phyloP scores from a whole-genome alignment of 2,888 invertebrate genomes.

The Pteria penguin region DNA sequence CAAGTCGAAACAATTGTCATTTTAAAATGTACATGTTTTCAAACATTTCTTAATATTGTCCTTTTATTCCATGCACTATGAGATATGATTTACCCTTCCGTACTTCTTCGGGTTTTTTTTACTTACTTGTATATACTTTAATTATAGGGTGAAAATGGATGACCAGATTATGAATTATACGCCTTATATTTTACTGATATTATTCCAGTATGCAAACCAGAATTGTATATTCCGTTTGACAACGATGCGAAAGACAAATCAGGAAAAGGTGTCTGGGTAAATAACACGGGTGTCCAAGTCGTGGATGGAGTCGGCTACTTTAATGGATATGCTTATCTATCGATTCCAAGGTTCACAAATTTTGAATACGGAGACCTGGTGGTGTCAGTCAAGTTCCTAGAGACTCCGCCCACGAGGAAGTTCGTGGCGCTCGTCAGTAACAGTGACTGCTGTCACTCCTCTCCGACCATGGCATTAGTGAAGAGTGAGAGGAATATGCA shows the following conservation, averaged over 20 bases:
- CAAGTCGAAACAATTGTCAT: too few species aligned
- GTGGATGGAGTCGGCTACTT: slow-evolving; percentile 55
- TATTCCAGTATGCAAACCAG: slow-evolving; percentile 50
- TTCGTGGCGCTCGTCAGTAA: slow-evolving; percentile 33
- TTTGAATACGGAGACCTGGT: slow-evolving; percentile 31
- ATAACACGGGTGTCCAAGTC: slow-evolving; percentile 54
- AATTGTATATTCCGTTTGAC: slow-evolving; percentile 50
- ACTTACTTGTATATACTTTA: too few species aligned
- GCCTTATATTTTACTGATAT: background rate
- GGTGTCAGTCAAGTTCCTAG: slow-evolving; percentile 23
- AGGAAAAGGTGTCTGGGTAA: slow-evolving; percentile 34
- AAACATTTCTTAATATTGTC: too few species aligned
- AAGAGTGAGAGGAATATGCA: slow-evolving; percentile 31
- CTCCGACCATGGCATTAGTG: slow-evolving; percentile 25
- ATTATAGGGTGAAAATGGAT: too few species aligned
- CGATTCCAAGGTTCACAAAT: slow-evolving; percentile 38
- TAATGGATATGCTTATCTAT: slow-evolving; percentile 51
- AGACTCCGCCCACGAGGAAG: slow-evolving; percentile 11
- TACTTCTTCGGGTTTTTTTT: too few species aligned
- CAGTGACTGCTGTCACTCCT: slow-evolving; percentile 34
- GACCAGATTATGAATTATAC: too few species aligned
- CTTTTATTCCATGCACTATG: too few species aligned
- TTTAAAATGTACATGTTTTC: too few species aligned
- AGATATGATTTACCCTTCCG: too few species aligned
- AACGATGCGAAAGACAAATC: slow-evolving; percentile 45